Evolutionary conservation across 2,888 invertebrate genomes (phyloP), one percentile per base, ranked within the genome.

Genomic region (Xylota segnis): DNA sequence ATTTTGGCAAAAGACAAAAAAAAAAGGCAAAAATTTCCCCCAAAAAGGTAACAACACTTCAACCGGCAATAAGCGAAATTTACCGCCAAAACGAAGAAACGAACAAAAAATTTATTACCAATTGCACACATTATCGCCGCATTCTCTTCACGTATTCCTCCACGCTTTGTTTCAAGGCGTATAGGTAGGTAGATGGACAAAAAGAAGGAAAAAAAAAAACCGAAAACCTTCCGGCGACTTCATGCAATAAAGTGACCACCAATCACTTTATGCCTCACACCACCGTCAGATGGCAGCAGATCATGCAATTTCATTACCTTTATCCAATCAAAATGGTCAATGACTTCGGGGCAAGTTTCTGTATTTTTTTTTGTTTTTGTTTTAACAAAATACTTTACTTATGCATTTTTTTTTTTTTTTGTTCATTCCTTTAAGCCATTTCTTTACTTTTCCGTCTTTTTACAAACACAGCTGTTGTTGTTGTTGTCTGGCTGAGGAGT

Each of bases 221-320:
- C n/a, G 9, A 40, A 70, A 45, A 47, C 50, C 70, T 70, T 45
- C 56, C 43, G 70, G 56, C 56, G 45, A 54, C 65, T 23, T 66
- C 65, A 52, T 37, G 37, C 65, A 52, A 29, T 66, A 40, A 65
- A 71, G 43, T 83, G 65, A 82, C 77, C 71, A 83, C 18, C 74
- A 74, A 78, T 72, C 72, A 74, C 78, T 74, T 63, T 29, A 27
- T 43, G 47, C 61, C 10, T 37, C 68, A 56, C 59, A 66, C 66
- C 23, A 56, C 66, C 72, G 27, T 40, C 78, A 83, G 83, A 83
- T 83, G 83, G 83, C 78, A 56, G 52, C 68, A 72, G 78, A 68
- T 78, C 79, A 72, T 72, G 77, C 77, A 83, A 83, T 77, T 83
- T 83, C 71, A 77, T 83, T 83, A 72, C 77, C 52, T 71, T 61